Evolutionary conservation across 2,113 vertebrate genomes (phyloP).

Genomic region (Leptosomus discolor): DNA sequence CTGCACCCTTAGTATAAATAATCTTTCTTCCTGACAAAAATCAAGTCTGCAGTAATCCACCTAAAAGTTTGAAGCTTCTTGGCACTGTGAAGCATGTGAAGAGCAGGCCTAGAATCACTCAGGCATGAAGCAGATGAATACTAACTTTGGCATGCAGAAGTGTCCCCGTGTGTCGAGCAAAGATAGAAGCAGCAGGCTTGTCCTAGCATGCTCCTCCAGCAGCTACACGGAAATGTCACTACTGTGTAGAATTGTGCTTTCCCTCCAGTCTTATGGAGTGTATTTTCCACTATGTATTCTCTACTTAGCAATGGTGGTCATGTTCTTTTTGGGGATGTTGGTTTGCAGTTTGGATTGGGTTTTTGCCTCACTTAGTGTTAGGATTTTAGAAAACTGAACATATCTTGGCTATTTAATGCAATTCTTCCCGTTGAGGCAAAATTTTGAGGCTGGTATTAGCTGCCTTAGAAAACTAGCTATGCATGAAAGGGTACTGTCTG

Average conservation of each 20-base stretch:
- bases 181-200: not conserved
- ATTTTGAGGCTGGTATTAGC: not conserved
- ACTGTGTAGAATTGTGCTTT: not conserved
- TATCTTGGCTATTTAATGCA: not conserved
- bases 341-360: not conserved
- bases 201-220: not conserved
- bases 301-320: rapidly evolving
- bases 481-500: not conserved
- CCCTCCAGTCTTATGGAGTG: not conserved
- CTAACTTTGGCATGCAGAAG: not conserved
- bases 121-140: not conserved
- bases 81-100: not conserved
- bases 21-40: not conserved
- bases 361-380: not conserved
- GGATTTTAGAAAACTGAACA: not conserved
- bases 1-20: not conserved
- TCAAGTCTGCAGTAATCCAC: not conserved
- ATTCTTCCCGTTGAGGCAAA: not conserved
- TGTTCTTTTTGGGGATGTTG: not conserved
- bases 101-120: not conserved
- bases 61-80: not conserved
- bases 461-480: not conserved
- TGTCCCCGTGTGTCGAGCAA: not conserved
- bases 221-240: not conserved
- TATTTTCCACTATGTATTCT: not conserved